A percentile compares a stretch with the other conserved stretches of the same genome.
These are phyloP conservation scores for Sphaerophoria taeniata DNA, from an alignment of 2,888 invertebrate species.

Conservation along the genomic window DNA sequence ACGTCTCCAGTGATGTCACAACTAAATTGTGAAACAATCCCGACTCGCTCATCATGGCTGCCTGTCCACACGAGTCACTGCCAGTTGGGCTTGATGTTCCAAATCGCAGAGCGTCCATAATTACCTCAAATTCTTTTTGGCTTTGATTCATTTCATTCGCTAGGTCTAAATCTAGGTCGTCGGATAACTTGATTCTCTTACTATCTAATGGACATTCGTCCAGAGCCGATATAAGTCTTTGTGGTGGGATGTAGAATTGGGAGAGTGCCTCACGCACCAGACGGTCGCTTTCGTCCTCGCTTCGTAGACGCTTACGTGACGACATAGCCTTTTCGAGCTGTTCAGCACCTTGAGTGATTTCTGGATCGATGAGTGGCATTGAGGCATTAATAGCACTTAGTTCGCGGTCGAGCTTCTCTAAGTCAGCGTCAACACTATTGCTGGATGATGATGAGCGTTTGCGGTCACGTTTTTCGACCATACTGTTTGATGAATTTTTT, in stretches of 20 bases:
- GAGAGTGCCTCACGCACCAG: constrained; percentile 88
- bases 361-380: constrained; percentile 83
- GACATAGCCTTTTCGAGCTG: constrained; percentile 82
- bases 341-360: constrained; percentile 83
- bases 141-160: constrained; percentile 82
- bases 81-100: constrained; percentile 80
- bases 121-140: constrained; percentile 83
- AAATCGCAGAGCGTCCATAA: constrained; percentile 83
- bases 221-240: constrained; percentile 87
- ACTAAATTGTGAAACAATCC: constrained; percentile 82
- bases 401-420: constrained; percentile 83
- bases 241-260: constrained; percentile 89
- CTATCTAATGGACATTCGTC: constrained; percentile 85
- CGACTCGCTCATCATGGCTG: constrained; percentile 86
- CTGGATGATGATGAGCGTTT: constrained; percentile 80
- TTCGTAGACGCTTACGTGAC: constrained; percentile 83
- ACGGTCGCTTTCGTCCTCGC: constrained; percentile 87
- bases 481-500: constrained; percentile 20
- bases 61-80: constrained; percentile 85
- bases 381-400: constrained; percentile 83
- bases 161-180: constrained; percentile 79
- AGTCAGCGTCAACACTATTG: constrained; percentile 82
- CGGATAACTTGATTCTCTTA: constrained; percentile 74
- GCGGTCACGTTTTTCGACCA: constrained; percentile 57
- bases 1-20: constrained; percentile 83